These are phyloP conservation scores for Felis chaus DNA, from an alignment of 2,113 vertebrate species.

Conservation along the genomic window DNA sequence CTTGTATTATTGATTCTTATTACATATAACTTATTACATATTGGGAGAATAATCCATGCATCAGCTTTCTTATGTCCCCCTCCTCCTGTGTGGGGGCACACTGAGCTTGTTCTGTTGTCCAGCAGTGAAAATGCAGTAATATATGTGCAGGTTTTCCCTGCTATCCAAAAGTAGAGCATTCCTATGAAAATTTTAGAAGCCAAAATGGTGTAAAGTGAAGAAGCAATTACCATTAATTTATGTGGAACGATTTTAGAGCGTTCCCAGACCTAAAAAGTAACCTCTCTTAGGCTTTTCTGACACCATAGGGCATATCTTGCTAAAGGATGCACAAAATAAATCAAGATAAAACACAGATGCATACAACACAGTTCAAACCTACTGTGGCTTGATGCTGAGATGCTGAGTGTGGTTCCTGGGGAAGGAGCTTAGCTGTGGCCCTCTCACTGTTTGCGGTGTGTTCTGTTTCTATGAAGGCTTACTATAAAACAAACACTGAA, in stretches of 20 bases:
- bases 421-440: neutral
- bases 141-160: neutral
- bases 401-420: neutral
- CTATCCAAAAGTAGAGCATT: neutral
- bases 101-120: neutral
- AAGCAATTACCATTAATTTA: neutral
- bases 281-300: neutral
- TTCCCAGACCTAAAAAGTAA: neutral
- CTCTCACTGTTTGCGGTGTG: neutral
- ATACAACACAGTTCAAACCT: neutral
- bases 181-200: neutral
- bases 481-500: no score
- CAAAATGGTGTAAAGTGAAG: neutral
- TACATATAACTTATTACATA: neutral
- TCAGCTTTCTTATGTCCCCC: neutral
- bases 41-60: neutral
- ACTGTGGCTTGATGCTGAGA: neutral
- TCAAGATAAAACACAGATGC: neutral
- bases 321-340: neutral
- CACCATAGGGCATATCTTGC: neutral
- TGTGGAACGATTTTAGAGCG: neutral
- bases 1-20: neutral
- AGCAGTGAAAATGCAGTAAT: neutral
- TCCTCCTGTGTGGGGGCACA: neutral
- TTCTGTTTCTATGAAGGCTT: neutral